These are phyloP conservation scores for Stenchaetothrips biformis DNA, from an alignment of 2,888 invertebrate genomes.

Conservation along the genomic window DNA sequence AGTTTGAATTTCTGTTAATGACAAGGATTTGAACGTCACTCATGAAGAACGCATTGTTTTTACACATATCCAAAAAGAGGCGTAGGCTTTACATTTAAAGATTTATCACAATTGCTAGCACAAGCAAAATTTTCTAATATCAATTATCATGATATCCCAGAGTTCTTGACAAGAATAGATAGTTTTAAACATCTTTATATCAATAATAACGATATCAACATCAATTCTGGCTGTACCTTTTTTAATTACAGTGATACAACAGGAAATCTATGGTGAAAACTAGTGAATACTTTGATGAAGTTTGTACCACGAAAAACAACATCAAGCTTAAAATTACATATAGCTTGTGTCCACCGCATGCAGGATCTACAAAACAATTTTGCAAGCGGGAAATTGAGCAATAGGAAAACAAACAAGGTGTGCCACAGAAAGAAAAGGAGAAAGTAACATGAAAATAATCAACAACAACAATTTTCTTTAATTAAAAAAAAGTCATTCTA, in stretches of 20 bases:
- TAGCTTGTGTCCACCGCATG: neutral
- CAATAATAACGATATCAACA: neutral
- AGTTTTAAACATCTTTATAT: neutral
- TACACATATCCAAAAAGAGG: neutral
- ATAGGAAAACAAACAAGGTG: neutral
- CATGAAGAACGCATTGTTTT: neutral
- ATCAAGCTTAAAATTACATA: constrained; percentile 5
- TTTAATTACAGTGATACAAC: neutral
- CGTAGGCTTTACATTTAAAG: neutral
- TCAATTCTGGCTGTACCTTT: neutral
- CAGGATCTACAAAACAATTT: neutral
- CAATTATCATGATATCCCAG: neutral
- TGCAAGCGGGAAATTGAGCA: neutral
- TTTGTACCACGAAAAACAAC: constrained; percentile 5
- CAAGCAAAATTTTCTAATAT: neutral
- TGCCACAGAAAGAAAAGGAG: neutral
- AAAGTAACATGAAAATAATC: neutral
- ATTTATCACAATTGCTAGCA: neutral
- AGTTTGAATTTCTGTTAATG: neutral
- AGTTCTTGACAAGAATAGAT: neutral
- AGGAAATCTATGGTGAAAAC: neutral
- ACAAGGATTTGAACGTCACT: neutral
- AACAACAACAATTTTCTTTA: neutral
- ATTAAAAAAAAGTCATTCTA: too few relatives aligned
- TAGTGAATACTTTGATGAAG: neutral